These are phyloP conservation scores for Polydrusus tereticollis DNA, from an alignment of 2,888 invertebrate species.

Conservation along the genomic window DNA sequence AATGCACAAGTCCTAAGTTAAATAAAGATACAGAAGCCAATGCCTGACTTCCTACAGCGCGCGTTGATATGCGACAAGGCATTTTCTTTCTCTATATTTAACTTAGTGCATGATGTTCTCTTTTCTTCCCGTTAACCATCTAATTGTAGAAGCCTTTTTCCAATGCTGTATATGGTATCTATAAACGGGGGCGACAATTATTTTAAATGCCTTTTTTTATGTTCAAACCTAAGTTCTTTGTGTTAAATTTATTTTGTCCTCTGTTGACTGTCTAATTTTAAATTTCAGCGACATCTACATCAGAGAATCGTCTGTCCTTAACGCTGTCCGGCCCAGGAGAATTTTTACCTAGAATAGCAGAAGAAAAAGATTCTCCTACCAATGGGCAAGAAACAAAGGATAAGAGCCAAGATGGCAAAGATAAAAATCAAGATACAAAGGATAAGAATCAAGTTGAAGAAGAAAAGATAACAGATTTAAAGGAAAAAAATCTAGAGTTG, in stretches of 20 bases:
- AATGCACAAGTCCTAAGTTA: no score
- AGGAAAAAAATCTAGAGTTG: background rate
- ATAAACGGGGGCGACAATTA: no score
- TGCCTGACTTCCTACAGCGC: no score
- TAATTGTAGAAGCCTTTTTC: no score
- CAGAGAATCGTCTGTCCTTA: conserved; percentile 65
- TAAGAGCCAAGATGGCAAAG: conserved; percentile 21
- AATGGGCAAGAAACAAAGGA: conserved; percentile 64
- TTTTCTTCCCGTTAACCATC: no score
- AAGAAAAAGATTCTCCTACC: conserved; percentile 87
- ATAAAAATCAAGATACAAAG: conserved; percentile 11
- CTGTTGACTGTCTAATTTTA: background rate
- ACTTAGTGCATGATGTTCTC: no score
- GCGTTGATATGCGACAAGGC: no score
- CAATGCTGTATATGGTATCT: no score
- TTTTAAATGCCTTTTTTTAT: no score
- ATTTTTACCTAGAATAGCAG: conserved; percentile 85
- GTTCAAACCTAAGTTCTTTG: no score
- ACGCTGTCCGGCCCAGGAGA: conserved; percentile 70
- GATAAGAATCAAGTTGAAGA: conserved; percentile 34
- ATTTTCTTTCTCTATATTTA: no score
- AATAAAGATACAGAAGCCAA: no score
- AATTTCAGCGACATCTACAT: conserved; percentile 49
- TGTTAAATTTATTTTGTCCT: background rate
- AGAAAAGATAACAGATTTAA: background rate